Conservation (phyloP, 2,888 invertebrate species). For the Eumacrocentrus americanus region DNA sequence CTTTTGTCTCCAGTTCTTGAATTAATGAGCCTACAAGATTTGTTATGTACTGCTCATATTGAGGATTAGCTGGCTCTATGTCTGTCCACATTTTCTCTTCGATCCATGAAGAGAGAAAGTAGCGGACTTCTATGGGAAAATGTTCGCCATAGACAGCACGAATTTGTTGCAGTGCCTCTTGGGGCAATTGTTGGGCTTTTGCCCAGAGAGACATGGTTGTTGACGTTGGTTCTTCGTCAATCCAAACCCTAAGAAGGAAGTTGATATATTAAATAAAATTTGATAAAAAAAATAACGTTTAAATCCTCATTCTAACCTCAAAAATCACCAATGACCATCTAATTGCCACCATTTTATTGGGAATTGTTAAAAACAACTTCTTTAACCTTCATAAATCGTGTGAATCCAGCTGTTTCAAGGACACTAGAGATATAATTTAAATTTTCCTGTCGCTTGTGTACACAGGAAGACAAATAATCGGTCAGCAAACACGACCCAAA, state of each 20-base stretch:
- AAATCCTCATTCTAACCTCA: no score
- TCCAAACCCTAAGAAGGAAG: slow-evolving; percentile 27
- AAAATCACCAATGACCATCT: no score
- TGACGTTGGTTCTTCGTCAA: background rate
- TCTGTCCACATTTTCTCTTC: slow-evolving; percentile 84
- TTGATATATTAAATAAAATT: slow-evolving; percentile 3
- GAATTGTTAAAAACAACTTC: no score
- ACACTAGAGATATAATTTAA: no score
- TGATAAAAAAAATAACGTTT: background rate
- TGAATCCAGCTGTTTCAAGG: no score
- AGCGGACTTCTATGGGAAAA: slow-evolving; percentile 92
- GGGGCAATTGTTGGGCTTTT: slow-evolving; percentile 80
- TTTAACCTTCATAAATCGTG: no score
- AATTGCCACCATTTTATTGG: no score
- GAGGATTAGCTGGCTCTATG: slow-evolving; percentile 72
- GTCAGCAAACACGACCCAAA: background rate
- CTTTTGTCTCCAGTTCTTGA: slow-evolving; percentile 76
- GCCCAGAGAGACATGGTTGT: slow-evolving; percentile 81
- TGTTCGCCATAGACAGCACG: slow-evolving; percentile 86
- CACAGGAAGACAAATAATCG: no score
- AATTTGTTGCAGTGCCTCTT: slow-evolving; percentile 80
- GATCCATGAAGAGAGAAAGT: slow-evolving; percentile 89
- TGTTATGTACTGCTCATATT: slow-evolving; percentile 71
- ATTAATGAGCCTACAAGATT: slow-evolving; percentile 70
- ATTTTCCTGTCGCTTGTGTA: no score